phyloP scores from a whole-genome alignment of 2,797 vertebrate genomes.

The Ceyx erithaca region DNA sequence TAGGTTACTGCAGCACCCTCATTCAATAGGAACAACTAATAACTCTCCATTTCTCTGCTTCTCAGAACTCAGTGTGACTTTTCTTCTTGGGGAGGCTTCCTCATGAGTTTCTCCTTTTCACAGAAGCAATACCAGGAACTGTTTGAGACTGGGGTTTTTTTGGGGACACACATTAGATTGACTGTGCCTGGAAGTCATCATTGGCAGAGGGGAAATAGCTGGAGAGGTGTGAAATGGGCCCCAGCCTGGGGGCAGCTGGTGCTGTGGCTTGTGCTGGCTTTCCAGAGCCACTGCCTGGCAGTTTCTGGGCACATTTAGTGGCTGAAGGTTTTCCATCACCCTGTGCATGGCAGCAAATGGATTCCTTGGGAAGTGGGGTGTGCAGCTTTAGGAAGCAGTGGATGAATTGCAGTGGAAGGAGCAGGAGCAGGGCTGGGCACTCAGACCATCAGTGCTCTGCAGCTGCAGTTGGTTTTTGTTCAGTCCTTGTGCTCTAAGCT shows the following conservation, averaged over 20 bases:
- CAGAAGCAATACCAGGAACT: neutral
- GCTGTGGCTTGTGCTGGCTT: neutral
- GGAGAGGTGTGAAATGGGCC: neutral
- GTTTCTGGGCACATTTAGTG: neutral
- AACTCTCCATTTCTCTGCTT: neutral
- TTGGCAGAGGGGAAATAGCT: neutral
- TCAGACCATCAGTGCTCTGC: neutral
- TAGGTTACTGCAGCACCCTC: neutral
- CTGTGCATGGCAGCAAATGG: too few relatives aligned
- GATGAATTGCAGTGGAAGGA: neutral
- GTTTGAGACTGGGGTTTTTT: neutral
- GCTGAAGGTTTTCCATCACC: neutral
- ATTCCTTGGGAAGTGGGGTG: neutral
- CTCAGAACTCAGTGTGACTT: neutral
- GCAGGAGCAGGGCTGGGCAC: neutral
- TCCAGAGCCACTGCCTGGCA: neutral
- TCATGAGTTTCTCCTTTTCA: neutral
- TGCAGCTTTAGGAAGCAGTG: neutral
- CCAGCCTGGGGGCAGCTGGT: neutral
- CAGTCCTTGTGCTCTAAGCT: neutral
- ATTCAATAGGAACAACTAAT: fast-evolving
- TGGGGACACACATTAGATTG: neutral
- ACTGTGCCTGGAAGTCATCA: neutral
- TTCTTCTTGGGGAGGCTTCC: neutral
- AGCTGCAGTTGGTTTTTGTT: neutral